phyloP scores from a whole-genome alignment of 2,888 invertebrate genomes.

The Sericinus montela region DNA sequence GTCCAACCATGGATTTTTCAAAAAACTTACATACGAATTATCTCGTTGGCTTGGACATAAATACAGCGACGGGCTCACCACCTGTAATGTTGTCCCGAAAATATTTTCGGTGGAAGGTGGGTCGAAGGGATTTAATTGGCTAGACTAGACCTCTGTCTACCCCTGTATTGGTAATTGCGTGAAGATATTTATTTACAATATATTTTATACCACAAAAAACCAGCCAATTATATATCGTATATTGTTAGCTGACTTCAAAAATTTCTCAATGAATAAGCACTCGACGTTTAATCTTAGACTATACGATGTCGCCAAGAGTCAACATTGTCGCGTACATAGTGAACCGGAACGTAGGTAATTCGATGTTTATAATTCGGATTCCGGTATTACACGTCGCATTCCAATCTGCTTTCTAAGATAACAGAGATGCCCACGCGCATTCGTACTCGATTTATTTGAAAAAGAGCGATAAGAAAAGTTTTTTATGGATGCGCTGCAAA shows the following conservation, averaged over 20 bases:
- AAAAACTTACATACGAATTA: too few relatives aligned
- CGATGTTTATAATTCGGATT: constrained; percentile 53
- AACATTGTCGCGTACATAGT: constrained; percentile 10
- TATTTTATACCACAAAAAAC: too few relatives aligned
- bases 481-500: constrained; percentile 24
- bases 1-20: too few relatives aligned
- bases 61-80: too few relatives aligned
- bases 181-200: too few relatives aligned
- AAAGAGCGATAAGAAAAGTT: constrained; percentile 2
- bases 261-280: constrained; percentile 19
- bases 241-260: not conserved
- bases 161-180: too few relatives aligned
- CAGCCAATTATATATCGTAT: too few relatives aligned
- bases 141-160: too few relatives aligned
- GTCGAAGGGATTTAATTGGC: too few relatives aligned
- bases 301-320: constrained; percentile 16
- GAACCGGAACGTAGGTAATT: constrained; percentile 27
- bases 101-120: too few relatives aligned
- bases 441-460: constrained; percentile 39
- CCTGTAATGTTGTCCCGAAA: too few relatives aligned
- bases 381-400: constrained; percentile 63
- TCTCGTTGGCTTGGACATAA: too few relatives aligned
- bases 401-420: constrained; percentile 61
- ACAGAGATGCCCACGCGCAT: constrained; percentile 38
- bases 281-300: constrained; percentile 21